A percentile compares a stretch with the other conserved stretches of the same genome.
Conservation (phyloP, 2,888 invertebrate genomes). For the Dicyrtoma fusca region DNA sequence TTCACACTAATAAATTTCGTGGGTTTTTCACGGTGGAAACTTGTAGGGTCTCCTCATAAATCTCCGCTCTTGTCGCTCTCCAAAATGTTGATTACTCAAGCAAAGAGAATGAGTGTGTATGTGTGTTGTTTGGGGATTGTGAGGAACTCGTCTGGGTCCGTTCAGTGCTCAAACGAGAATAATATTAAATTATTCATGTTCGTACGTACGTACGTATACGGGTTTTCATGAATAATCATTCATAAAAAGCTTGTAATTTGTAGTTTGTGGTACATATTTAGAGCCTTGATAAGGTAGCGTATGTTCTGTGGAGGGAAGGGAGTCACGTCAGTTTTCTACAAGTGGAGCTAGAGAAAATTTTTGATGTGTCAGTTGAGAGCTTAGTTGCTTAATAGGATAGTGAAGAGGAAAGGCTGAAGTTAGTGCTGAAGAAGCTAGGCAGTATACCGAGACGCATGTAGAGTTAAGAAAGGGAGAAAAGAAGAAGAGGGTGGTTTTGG, state of each 20-base stretch:
- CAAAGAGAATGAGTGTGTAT: no score
- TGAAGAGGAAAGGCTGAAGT: conserved; percentile 4
- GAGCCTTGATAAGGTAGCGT: no score
- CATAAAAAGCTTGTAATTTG: conserved; percentile 32
- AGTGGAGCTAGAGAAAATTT: no score
- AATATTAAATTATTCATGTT: conserved; percentile 2
- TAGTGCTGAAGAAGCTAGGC: no score
- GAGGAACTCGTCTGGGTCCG: background rate
- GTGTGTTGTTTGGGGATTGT: background rate
- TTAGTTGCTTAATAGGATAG: no score
- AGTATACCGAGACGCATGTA: no score
- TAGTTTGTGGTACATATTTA: background rate
- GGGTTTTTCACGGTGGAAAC: conserved; percentile 47
- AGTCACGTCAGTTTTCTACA: no score
- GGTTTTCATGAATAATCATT: conserved; percentile 42
- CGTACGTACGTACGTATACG: background rate
- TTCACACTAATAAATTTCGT: conserved; percentile 54
- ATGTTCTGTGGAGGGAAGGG: no score
- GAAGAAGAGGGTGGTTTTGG: conserved; percentile 15
- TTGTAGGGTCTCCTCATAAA: conserved; percentile 46
- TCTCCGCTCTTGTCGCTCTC: conserved; percentile 40
- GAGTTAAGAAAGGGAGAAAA: background rate
- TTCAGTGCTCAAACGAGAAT: conserved; percentile 1
- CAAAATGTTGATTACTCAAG: conserved; percentile 41
- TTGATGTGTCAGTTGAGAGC: no score